A percentile compares a stretch with the other conserved stretches of the same genome.
phyloP scores from a whole-genome alignment of 2,888 invertebrate species.

The Trisateles emortualis region DNA sequence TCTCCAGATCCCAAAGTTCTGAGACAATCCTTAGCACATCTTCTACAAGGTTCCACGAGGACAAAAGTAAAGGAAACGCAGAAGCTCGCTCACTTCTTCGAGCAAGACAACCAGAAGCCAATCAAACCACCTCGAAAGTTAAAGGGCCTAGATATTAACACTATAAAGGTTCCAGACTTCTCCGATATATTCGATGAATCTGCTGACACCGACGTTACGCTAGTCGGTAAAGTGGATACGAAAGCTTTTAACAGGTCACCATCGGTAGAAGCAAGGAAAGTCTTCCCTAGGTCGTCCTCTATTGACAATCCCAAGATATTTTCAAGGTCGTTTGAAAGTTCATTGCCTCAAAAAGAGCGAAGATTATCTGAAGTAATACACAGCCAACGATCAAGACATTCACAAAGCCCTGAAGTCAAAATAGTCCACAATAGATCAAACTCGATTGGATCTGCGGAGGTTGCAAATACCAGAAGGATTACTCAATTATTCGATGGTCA shows the following conservation, averaged over 20 bases:
- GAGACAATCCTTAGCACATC: conserved; percentile 65
- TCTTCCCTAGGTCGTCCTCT: conserved; percentile 44
- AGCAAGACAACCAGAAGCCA: conserved; percentile 55
- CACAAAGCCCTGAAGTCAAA: conserved; percentile 61
- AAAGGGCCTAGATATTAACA: conserved; percentile 67
- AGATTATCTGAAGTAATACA: conserved; percentile 61
- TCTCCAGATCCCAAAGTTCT: conserved; percentile 67
- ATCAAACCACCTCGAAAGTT: conserved; percentile 63
- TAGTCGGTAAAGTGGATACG: conserved; percentile 48
- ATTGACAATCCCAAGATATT: conserved; percentile 45
- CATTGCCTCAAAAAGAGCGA: conserved; percentile 51
- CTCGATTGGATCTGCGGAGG: conserved; percentile 66
- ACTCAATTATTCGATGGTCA: conserved; percentile 71
- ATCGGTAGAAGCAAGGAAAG: conserved; percentile 42
- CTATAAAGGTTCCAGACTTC: conserved; percentile 60
- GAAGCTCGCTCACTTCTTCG: conserved; percentile 63
- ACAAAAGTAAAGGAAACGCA: conserved; percentile 54
- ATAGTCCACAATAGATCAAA: conserved; percentile 59
- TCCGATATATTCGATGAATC: conserved; percentile 61
- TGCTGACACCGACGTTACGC: conserved; percentile 67
- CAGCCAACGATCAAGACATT: conserved; percentile 53
- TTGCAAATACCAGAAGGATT: conserved; percentile 66
- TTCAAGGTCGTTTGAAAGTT: conserved; percentile 48
- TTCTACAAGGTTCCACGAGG: conserved; percentile 67
- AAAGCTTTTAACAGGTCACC: conserved; percentile 43